phyloP scores from a whole-genome alignment of 2,797 vertebrate species.

The Enteromius paludinosus region DNA sequence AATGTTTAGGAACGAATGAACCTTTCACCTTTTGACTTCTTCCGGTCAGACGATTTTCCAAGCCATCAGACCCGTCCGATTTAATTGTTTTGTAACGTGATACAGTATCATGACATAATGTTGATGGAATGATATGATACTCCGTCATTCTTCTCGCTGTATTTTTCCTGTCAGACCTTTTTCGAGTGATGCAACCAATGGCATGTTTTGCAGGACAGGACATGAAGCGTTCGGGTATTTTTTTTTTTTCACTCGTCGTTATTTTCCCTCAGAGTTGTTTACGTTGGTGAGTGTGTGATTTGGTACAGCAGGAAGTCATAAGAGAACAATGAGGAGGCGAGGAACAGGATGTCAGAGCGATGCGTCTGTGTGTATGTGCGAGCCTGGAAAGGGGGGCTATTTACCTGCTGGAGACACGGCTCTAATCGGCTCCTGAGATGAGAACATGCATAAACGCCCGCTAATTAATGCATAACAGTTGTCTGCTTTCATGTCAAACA shows the following conservation, averaged over 20 bases:
- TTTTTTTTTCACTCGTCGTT: not conserved
- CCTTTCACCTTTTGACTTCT: constrained; percentile 24
- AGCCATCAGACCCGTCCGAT: not conserved
- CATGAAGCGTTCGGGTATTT: not conserved
- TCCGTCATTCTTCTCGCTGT: not conserved
- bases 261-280: constrained; percentile 52
- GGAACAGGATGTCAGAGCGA: constrained; percentile 56
- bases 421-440: constrained; percentile 36
- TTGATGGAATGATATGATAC: constrained; percentile 16
- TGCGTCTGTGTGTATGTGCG: constrained; percentile 40
- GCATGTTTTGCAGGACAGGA: constrained; percentile 19
- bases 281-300: constrained; percentile 49
- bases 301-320: constrained; percentile 61
- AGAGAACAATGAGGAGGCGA: constrained; percentile 63
- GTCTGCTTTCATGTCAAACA: constrained; percentile 19
- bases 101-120: constrained; percentile 18
- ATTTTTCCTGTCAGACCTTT: not conserved
- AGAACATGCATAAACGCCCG: constrained; percentile 6
- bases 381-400: constrained; percentile 22
- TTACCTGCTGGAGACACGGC: constrained; percentile 38
- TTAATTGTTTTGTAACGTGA: constrained; percentile 27
- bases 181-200: not conserved
- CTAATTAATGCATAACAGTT: constrained; percentile 30
- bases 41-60: constrained; percentile 23
- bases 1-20: constrained; percentile 44